These are phyloP conservation scores for Acipenser oxyrinchus DNA, from an alignment of 2,797 vertebrate species.

Conservation along the genomic window DNA sequence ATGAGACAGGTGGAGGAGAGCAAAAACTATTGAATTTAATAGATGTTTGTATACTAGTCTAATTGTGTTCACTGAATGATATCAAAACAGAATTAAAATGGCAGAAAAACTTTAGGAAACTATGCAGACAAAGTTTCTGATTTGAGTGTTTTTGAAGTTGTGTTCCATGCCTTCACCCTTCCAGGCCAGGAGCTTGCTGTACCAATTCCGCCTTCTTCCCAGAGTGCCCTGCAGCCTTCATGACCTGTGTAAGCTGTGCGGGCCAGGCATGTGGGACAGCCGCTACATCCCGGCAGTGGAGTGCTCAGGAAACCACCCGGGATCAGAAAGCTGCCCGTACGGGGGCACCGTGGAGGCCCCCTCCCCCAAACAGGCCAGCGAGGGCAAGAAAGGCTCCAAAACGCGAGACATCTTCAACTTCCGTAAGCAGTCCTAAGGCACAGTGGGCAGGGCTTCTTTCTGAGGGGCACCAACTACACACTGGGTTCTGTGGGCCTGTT, in stretches of 20 bases:
- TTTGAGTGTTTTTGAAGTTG: too few species aligned
- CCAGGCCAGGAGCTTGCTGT: constrained; percentile 81
- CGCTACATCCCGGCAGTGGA: constrained; percentile 92
- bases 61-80: too few species aligned
- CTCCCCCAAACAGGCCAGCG: constrained; percentile 38
- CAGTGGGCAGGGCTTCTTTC: not conserved
- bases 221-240: constrained; percentile 93
- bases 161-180: too few species aligned
- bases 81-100: too few species aligned
- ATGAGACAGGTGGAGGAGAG: too few species aligned
- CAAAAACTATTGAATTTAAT: too few species aligned
- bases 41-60: too few species aligned
- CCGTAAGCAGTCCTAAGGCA: constrained; percentile 71
- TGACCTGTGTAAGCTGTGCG: constrained; percentile 87
- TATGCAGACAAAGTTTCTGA: too few species aligned
- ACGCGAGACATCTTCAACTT: constrained; percentile 79
- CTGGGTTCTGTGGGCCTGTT: too few species aligned
- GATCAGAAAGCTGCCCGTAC: constrained; percentile 84
- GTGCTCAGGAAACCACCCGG: constrained; percentile 83
- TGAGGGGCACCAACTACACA: too few species aligned
- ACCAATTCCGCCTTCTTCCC: constrained; percentile 90
- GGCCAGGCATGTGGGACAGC: constrained; percentile 97
- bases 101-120: too few species aligned
- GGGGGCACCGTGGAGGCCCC: constrained; percentile 70
- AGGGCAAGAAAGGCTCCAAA: constrained; percentile 70